Conservation (phyloP, 2,888 invertebrate genomes). For the Athalia circularis region DNA sequence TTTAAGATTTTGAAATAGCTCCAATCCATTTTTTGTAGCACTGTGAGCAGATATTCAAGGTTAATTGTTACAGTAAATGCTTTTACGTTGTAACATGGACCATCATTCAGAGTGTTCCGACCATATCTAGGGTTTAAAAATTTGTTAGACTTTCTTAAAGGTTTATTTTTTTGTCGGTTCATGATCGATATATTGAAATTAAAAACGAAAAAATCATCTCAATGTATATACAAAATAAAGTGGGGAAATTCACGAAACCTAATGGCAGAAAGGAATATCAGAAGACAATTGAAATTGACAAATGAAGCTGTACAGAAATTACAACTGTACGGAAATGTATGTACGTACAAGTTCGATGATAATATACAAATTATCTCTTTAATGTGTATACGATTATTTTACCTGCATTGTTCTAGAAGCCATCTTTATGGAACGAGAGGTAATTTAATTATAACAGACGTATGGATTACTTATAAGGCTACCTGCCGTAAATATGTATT, state of each 20-base stretch:
- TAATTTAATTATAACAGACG: conserved; percentile 21
- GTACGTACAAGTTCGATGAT: background rate
- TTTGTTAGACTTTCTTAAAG: conserved; percentile 39
- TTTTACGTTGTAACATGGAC: conserved; percentile 13
- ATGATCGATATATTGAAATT: conserved; percentile 2
- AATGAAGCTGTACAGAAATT: no score
- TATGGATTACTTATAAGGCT: conserved; percentile 14
- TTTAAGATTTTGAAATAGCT: background rate
- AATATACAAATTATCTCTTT: background rate
- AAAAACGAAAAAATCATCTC: background rate
- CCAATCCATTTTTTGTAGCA: background rate
- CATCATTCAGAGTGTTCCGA: conserved; percentile 26
- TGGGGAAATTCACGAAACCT: background rate
- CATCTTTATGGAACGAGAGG: conserved; percentile 51
- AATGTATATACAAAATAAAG: background rate
- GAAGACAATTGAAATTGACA: no score
- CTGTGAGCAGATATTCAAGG: background rate
- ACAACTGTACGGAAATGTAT: no score
- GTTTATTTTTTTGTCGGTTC: conserved; percentile 32
- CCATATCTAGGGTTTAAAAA: conserved; percentile 45
- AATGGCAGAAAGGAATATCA: no score
- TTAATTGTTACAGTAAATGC: background rate
- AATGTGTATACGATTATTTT: background rate
- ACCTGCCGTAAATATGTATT: background rate
- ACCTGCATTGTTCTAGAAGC: conserved; percentile 50